Evolutionary conservation across 2,113 vertebrate species (phyloP).

Genomic region (Tiliqua scincoides): DNA sequence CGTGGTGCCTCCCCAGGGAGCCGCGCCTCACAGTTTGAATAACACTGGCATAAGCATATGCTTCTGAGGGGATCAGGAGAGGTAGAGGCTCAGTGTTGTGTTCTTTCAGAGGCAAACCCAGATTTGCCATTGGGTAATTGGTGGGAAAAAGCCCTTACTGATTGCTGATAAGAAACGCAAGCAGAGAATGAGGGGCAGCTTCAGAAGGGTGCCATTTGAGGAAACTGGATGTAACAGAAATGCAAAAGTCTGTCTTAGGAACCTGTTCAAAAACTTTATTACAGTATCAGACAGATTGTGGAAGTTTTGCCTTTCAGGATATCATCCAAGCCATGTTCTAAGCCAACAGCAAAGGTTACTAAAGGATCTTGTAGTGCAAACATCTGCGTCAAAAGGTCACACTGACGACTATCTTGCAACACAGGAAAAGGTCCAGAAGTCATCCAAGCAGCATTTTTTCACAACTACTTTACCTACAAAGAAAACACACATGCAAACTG

Average conservation of each 20-base stretch:
- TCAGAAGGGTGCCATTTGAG: background rate
- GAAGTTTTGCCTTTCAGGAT: background rate
- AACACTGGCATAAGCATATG: too few species aligned
- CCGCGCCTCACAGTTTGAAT: too few species aligned
- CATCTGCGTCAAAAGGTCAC: background rate
- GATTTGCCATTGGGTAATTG: too few species aligned
- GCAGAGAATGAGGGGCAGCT: background rate
- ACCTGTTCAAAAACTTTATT: background rate
- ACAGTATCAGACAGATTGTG: background rate
- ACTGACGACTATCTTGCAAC: background rate
- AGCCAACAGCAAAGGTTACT: background rate
- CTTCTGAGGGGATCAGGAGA: too few species aligned
- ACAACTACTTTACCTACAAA: slow-evolving; percentile 3
- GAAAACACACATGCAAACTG: background rate
- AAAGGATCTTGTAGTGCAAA: background rate
- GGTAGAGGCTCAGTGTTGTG: background rate
- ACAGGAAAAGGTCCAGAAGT: background rate
- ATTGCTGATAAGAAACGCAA: background rate
- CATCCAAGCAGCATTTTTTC: background rate
- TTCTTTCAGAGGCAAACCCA: background rate
- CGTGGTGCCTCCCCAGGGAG: too few species aligned
- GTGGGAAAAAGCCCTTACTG: background rate
- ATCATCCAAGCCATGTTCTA: background rate
- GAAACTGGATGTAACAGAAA: background rate
- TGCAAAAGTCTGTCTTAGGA: background rate